phyloP scores from a whole-genome alignment of 2,113 vertebrate genomes.

The Jaculus jaculus region DNA sequence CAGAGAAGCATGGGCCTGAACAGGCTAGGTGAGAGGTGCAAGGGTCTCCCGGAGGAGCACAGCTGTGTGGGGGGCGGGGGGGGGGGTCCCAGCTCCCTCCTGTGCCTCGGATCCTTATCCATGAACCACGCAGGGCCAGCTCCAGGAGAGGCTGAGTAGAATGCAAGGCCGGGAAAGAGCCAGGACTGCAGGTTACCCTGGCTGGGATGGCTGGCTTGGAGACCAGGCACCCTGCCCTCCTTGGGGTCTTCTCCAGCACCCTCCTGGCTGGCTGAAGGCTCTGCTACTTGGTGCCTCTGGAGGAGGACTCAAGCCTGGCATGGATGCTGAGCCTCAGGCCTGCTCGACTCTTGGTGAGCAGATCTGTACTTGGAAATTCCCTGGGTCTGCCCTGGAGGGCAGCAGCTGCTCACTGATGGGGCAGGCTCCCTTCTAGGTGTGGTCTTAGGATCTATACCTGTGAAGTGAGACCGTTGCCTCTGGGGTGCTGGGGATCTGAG shows the following conservation, averaged over 20 bases:
- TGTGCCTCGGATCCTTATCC: background rate
- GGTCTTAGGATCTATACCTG: background rate
- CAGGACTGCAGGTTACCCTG: background rate
- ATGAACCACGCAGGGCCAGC: too few species aligned
- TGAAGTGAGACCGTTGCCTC: background rate
- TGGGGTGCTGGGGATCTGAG: background rate
- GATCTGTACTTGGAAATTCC: background rate
- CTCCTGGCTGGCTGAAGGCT: background rate
- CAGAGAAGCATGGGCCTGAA: background rate
- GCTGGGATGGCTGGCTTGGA: background rate
- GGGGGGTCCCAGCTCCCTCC: background rate
- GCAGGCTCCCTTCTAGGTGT: background rate
- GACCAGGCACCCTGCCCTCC: background rate
- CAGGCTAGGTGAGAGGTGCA: background rate
- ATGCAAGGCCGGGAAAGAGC: background rate
- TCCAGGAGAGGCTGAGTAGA: background rate
- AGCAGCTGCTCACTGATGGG: rapidly evolving
- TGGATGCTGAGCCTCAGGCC: background rate
- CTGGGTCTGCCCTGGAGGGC: background rate
- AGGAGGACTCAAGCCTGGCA: background rate
- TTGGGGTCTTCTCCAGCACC: background rate
- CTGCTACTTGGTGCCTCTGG: background rate
- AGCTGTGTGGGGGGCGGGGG: too few species aligned
- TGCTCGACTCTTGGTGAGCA: background rate
- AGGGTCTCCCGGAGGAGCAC: background rate